A percentile compares a stretch with the other conserved stretches of the same genome.
Conservation (phyloP, 2,797 vertebrate species). For the Cygnus olor region DNA sequence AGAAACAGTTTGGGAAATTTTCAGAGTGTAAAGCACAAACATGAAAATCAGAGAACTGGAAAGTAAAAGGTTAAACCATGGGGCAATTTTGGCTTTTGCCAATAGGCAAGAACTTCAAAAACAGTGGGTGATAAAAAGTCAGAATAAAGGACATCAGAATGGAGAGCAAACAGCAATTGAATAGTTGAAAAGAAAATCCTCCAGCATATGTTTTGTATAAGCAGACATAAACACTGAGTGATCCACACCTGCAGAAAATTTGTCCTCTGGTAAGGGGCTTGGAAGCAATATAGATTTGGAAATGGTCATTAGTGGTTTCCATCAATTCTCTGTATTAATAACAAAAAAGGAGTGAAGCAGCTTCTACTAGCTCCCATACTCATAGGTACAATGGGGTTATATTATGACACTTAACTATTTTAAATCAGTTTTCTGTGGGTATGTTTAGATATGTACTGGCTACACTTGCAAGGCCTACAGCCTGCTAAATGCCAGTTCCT, state of each 20-base stretch:
- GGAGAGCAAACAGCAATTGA: not conserved
- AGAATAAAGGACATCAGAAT: not conserved
- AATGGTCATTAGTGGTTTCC: not conserved
- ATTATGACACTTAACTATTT: not conserved
- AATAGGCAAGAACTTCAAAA: not conserved
- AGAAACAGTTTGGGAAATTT: not conserved
- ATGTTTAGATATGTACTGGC: rapidly evolving
- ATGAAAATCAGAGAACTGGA: not conserved
- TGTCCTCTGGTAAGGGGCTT: not conserved
- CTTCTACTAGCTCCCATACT: not conserved
- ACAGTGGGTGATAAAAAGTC: not conserved
- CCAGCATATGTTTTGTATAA: rapidly evolving
- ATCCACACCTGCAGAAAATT: not conserved
- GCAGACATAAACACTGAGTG: not conserved
- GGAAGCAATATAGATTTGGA: not conserved
- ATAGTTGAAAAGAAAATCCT: not conserved
- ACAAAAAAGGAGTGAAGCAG: not conserved
- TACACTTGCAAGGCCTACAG: rapidly evolving
- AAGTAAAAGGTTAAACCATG: not conserved
- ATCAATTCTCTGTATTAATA: not conserved
- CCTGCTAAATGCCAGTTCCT: not conserved
- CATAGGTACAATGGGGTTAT: not conserved
- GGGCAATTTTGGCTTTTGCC: not conserved
- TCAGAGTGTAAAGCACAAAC: not conserved
- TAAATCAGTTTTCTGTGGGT: not conserved